These are phyloP conservation scores for Mellivora capensis DNA, from an alignment of 2,113 vertebrate species.

Conservation along the genomic window DNA sequence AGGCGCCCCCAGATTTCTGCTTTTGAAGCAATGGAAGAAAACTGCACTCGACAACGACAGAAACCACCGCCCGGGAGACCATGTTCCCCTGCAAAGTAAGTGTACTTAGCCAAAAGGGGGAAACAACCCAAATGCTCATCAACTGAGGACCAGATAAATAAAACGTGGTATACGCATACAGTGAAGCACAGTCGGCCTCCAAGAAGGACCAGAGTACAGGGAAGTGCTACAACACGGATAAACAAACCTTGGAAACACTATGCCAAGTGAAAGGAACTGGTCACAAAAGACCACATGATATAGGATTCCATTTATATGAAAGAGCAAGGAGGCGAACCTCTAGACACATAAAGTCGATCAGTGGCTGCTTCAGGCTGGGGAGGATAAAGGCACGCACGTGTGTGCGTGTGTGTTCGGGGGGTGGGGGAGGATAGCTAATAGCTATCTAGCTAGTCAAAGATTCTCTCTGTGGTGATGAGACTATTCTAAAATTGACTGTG, in stretches of 20 bases:
- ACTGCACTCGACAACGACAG: neutral
- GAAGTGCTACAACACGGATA: neutral
- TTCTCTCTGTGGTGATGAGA: neutral
- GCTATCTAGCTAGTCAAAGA: neutral
- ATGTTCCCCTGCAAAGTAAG: neutral
- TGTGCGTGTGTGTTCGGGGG: accelerated
- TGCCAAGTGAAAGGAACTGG: neutral
- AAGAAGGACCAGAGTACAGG: neutral
- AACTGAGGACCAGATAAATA: neutral
- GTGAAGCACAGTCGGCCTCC: neutral
- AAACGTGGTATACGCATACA: neutral
- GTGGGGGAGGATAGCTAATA: neutral
- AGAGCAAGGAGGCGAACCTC: neutral
- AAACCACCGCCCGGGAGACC: neutral
- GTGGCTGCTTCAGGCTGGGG: neutral
- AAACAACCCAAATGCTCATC: neutral
- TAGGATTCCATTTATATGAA: neutral
- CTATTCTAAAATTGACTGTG: neutral
- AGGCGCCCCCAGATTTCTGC: neutral
- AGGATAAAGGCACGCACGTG: neutral
- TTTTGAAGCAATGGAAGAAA: neutral
- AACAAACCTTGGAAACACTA: neutral
- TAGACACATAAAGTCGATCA: neutral
- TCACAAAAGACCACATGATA: neutral
- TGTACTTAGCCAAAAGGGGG: neutral